Conservation (phyloP, 2,888 invertebrate genomes). For the Oxycera nigricornis region DNA sequence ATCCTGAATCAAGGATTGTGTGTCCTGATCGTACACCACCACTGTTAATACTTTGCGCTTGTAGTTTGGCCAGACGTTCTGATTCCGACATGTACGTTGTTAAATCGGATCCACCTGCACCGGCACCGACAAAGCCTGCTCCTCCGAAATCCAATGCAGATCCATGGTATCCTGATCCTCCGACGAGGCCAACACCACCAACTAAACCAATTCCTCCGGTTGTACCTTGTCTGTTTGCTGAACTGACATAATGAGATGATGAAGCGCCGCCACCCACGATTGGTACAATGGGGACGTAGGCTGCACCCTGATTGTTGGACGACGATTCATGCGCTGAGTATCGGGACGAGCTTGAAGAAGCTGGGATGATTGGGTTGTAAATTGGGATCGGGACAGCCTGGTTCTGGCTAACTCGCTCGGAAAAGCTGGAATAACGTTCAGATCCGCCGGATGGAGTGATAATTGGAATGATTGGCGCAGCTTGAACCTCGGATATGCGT, state of each 20-base stretch:
- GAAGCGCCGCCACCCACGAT: conserved; percentile 19
- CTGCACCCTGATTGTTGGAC: conserved; percentile 26
- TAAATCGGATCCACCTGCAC: conserved; percentile 50
- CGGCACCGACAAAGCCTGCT: conserved; percentile 47
- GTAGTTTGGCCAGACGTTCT: conserved; percentile 57
- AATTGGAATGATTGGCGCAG: conserved; percentile 35
- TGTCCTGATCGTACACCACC: conserved; percentile 52
- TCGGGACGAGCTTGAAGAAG: conserved; percentile 24
- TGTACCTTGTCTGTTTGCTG: background rate
- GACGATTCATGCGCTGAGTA: conserved; percentile 17
- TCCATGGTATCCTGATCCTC: conserved; percentile 47
- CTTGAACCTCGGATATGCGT: conserved; percentile 42
- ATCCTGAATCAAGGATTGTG: conserved; percentile 48
- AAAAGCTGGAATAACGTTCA: conserved; percentile 40
- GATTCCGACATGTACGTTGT: conserved; percentile 56
- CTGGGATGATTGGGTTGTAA: conserved; percentile 42
- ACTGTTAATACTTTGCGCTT: conserved; percentile 52
- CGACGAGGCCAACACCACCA: conserved; percentile 48
- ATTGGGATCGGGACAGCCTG: conserved; percentile 50
- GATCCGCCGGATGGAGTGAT: conserved; percentile 27
- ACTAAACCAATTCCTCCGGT: conserved; percentile 41
- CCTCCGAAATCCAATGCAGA: conserved; percentile 28
- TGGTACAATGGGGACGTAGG: conserved; percentile 27
- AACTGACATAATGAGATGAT: background rate
- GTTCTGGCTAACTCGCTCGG: conserved; percentile 47